phyloP scores from a whole-genome alignment of 2,113 vertebrate genomes.

The Puma concolor region DNA sequence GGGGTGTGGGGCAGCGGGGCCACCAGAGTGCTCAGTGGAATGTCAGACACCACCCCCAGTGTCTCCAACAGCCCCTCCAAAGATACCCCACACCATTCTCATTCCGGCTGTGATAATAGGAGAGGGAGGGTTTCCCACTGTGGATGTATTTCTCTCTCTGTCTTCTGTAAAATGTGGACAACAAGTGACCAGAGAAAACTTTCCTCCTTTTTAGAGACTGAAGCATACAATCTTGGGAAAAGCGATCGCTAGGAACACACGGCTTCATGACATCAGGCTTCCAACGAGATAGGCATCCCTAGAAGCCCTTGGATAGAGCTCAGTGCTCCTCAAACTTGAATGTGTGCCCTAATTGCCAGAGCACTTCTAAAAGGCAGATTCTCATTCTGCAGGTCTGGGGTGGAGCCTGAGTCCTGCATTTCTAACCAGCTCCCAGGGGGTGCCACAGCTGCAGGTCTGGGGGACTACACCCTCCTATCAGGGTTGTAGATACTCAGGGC shows the following conservation, averaged over 20 bases:
- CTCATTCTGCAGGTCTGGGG: background rate
- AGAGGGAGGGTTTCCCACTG: background rate
- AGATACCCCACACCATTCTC: background rate
- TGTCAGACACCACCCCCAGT: background rate
- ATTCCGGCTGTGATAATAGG: background rate
- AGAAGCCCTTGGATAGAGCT: too few relatives aligned
- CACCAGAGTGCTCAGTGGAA: rapidly evolving
- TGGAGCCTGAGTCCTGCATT: background rate
- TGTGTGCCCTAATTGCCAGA: rapidly evolving
- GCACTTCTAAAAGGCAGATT: background rate
- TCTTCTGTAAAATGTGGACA: background rate
- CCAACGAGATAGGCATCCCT: rapidly evolving
- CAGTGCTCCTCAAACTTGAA: background rate
- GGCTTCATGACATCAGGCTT: too few relatives aligned
- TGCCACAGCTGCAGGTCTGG: background rate
- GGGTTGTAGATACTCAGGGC: rapidly evolving
- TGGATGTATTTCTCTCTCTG: background rate
- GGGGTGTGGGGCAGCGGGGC: rapidly evolving
- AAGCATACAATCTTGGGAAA: rapidly evolving
- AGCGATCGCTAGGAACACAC: background rate
- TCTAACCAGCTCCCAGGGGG: background rate
- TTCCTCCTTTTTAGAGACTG: background rate
- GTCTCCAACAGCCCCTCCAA: background rate
- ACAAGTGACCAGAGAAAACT: background rate
- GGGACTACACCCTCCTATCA: too few relatives aligned